Conservation (phyloP, 2,797 vertebrate species). For the Ispidina picta region DNA sequence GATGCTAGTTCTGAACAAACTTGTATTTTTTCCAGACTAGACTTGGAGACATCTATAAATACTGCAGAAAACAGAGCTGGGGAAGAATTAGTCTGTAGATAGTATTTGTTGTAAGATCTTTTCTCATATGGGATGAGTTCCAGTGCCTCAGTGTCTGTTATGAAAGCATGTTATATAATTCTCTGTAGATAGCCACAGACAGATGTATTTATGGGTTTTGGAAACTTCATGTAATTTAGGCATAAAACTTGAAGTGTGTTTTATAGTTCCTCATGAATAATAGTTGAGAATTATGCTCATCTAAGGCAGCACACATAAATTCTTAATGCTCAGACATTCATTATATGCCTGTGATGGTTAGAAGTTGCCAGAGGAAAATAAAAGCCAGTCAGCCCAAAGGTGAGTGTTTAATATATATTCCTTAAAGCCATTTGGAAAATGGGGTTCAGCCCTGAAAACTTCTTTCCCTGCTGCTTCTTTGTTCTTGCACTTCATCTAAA, state of each 20-base stretch:
- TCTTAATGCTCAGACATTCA: conserved; percentile 26
- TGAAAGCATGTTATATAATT: conserved; percentile 31
- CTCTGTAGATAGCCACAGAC: conserved; percentile 12
- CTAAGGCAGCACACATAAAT: conserved; percentile 26
- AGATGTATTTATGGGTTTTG: conserved; percentile 10
- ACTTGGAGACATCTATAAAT: conserved; percentile 11
- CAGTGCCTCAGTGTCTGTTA: background rate
- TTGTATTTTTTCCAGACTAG: background rate
- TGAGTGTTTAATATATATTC: background rate
- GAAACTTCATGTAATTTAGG: conserved; percentile 2
- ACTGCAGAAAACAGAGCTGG: conserved; percentile 17
- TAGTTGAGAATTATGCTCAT: conserved; percentile 54
- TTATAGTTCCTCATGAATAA: conserved; percentile 44
- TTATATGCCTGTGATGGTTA: conserved; percentile 32
- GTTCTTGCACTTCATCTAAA: background rate
- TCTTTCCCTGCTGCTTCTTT: background rate
- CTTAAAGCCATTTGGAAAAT: background rate
- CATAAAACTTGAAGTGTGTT: conserved; percentile 12
- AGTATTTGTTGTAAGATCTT: conserved; percentile 25
- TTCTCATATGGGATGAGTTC: conserved; percentile 32
- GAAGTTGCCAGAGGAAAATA: conserved; percentile 38
- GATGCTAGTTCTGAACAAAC: background rate
- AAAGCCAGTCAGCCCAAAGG: conserved; percentile 6
- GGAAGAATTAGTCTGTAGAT: conserved; percentile 5
- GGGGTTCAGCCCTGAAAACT: background rate